A percentile compares a stretch with the other conserved stretches of the same genome.
phyloP scores from a whole-genome alignment of 2,888 invertebrate species.

The Trachelus troglodyta region DNA sequence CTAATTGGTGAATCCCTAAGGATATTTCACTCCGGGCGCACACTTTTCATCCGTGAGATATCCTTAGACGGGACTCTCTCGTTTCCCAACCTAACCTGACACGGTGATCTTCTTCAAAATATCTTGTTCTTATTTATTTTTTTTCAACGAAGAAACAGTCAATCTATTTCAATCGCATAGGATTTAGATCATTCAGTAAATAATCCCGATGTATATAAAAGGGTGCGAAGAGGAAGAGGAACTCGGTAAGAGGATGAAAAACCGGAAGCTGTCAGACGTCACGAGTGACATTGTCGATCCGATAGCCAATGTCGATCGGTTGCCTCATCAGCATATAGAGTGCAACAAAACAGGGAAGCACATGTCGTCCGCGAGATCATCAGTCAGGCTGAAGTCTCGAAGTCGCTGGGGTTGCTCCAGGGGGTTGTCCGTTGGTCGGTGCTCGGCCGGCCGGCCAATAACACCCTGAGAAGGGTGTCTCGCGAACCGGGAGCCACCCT shows the following conservation, averaged over 20 bases:
- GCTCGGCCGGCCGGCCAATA: constrained; percentile 62
- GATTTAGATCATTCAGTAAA: too few relatives aligned
- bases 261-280: too few relatives aligned
- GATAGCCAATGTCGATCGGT: background rate
- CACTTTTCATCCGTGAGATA: background rate
- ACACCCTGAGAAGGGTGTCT: constrained; percentile 42
- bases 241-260: too few relatives aligned
- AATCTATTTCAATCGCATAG: too few relatives aligned
- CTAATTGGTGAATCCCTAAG: constrained; percentile 16
- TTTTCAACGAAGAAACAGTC: too few relatives aligned
- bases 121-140: too few relatives aligned
- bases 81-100: too few relatives aligned
- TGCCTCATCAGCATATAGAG: constrained; percentile 60
- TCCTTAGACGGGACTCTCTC: too few relatives aligned
- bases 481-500: constrained; percentile 51
- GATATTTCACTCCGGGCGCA: background rate
- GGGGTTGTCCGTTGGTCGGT: constrained; percentile 60
- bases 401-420: constrained; percentile 38
- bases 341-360: constrained; percentile 39
- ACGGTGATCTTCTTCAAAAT: too few relatives aligned
- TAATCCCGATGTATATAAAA: too few relatives aligned
- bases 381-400: constrained; percentile 52
- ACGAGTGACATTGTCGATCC: too few relatives aligned
- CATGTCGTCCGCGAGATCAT: constrained; percentile 43
- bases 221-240: too few relatives aligned